Base-by-base conservation (phyloP, 1,140 invertebrate species). In the Hyphantria cunea region DNA sequence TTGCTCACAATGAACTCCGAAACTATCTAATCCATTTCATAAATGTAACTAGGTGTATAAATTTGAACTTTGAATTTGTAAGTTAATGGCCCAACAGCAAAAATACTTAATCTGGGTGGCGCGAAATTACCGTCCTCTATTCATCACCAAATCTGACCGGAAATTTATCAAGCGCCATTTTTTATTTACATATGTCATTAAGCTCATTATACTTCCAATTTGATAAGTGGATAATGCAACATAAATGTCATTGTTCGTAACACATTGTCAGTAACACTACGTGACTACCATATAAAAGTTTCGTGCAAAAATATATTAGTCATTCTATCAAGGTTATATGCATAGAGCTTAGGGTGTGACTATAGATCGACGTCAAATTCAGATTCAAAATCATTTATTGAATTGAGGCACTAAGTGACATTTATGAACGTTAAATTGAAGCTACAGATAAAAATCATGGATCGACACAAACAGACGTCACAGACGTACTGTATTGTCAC, bases 241-340 rank as follows among this genome's bases (percentile, higher is more conserved):
- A 45, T 66, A 59, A 60, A 54, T 66, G 55, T 53, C 50, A 54
- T 66, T 66, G 64, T 66, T 66, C 34, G 41, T 66, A 37, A 14
- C 42, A 17, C 55, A 48, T 58, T 49, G 65, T 60, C 51, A 59
- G 32, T 12, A 41, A 8, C 13, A 15, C 10, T 64, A 58, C 65
- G 65, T 67, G 59, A 66, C 44, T 31, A 17, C 11, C 33, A 47
- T 67, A 41, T 13, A 15, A 25, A 61, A 45, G n/a, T 3, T 12
- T 37, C 7, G 6, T 15, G 12, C 47, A 34, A 56, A 32, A 48
- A 62, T 47, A 54, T 12, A 68, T 72, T 72, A 72, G 62, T 72
- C 70, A 72, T 48, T 17, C 11, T 6, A 44, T 39, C 54, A 70
- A 66, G 64, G 64, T 51, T 44, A 7, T 44, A 44, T 44, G 41